Base-by-base conservation (phyloP, 2,888 invertebrate species). In the Cantharis nigra region DNA sequence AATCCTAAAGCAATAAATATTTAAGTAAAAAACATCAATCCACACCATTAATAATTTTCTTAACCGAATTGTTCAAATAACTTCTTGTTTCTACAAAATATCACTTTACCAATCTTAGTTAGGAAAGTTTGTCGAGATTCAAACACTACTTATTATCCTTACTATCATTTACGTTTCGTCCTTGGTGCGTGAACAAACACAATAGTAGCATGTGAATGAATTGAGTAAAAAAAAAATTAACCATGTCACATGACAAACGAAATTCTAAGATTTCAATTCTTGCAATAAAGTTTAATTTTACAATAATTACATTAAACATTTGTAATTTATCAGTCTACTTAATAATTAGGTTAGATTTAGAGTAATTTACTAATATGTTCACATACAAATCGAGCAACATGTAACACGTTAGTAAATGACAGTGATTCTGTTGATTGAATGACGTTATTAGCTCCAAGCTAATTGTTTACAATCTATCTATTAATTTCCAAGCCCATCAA, bases 1-100 rank as follows among this genome's bases (percentile, higher is more conserved):
- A 95, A 89, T 98, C 98, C 96, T 97, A 90, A 49, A 49, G 49
- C 49, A 49, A 49, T 49, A 49, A 49, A 49, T 49, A 49, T 49
- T 49, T 49, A 49, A 49, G n/a, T 49, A 49, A 49, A 49, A 49
- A 49, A 49, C 49, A 89, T 78, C 85, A 80, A 75, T 72, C 13
- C n/a, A 49, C 30, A 26, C 4, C 10, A 71, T 65, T 69, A 69
- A 69, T 69, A 69, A 30, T 64, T 67, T 67, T 20, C 26, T 67
- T 67, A 67, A 18, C n/a, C n/a, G 7, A 49, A 49, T 49, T 49
- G 7, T 49, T 49, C 7, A 49, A n/a, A n/a, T 49, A n/a, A 5
- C 13, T 33, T 4, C 3, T n/a, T 13, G 13, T 33, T 33, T 33
- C 33, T 33, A 33, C 33, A 33, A 33, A 30, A 13, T 33, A 33